Percentiles rank a stretch among this genome's conserved stretches.
phyloP scores from a whole-genome alignment of 2,888 invertebrate species.

The Caenorhabditis sp. region DNA sequence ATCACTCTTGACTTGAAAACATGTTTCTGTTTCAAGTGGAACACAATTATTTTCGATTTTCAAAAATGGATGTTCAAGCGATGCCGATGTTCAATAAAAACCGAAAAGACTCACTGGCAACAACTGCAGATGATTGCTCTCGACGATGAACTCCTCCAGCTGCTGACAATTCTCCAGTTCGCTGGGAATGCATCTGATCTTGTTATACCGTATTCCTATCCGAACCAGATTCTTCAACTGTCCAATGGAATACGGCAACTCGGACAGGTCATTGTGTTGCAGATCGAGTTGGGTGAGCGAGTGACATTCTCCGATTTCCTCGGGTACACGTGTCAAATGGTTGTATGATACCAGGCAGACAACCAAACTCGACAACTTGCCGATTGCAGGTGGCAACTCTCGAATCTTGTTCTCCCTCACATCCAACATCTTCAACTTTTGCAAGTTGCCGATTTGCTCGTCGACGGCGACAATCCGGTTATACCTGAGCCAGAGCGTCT shows the following conservation, averaged over 20 bases:
- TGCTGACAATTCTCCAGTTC: constrained; percentile 93
- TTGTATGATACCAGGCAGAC: constrained; percentile 99
- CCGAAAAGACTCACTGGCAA: constrained; percentile 89
- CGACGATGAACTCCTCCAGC: constrained; percentile 99
- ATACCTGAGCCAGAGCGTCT: constrained; percentile 95
- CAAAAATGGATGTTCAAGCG: too few species aligned
- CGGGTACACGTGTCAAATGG: constrained; percentile 95
- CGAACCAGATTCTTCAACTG: constrained; percentile 92
- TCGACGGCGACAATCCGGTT: constrained; percentile 95
- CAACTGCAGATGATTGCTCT: constrained; percentile 96
- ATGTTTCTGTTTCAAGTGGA: too few species aligned
- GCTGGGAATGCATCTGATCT: constrained; percentile 91
- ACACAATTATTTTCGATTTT: too few species aligned
- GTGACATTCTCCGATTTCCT: constrained; percentile 94
- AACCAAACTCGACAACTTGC: constrained; percentile 91
- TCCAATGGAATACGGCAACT: constrained; percentile 93
- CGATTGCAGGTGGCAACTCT: constrained; percentile 94
- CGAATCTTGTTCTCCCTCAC: constrained; percentile 98
- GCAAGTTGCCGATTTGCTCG: constrained; percentile 93
- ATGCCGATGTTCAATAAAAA: too few species aligned
- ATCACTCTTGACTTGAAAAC: too few species aligned
- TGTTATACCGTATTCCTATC: constrained; percentile 94
- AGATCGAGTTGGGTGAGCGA: constrained; percentile 96
- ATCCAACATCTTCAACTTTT: constrained; percentile 95
- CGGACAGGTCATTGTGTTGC: constrained; percentile 97